Base-by-base conservation (phyloP, 2,113 vertebrate genomes). In the Lycaon pictus region DNA sequence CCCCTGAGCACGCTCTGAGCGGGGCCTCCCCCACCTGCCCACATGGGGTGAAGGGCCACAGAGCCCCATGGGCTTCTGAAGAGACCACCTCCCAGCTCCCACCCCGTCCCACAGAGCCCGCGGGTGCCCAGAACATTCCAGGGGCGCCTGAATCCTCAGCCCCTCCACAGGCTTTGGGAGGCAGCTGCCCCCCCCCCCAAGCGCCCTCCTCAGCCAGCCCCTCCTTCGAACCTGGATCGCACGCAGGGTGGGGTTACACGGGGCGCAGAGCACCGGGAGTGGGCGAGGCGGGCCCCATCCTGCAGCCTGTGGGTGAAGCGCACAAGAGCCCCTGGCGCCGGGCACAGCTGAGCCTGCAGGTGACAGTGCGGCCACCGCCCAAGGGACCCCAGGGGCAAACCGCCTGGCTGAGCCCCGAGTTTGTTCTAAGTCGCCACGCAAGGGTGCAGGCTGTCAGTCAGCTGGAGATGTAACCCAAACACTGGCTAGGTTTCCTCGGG, bases 281-380 rank as follows among this genome's bases (percentile, higher is more conserved):
- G 4, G 19, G 29, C 4, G 2, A 82, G 58, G 25, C 13, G 48
- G 3, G 2, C 5, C 2, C 19, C 22, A 4, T 23, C 60, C 82
- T 2, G 4, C n/a, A 27, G 6, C 43, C 55, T 1, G 7, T 17
- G 77, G 48, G 55, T 5, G 23, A 82, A 19, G 32, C 0, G 4
- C 3, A 0, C 35, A 12, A 0, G 74, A 74, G 37, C 69, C 11
- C 2, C 19, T 13, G 58, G 15, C 13, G 35, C 77, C 25, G 4
- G 32, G 6, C 3, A 1, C 11, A 22, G 0, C 19, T 0, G 16
- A 37, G 25, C 76, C 62, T 29, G 4, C 43, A 5, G 3, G 16
- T 48, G 56, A 43, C 2, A 3, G 29, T 0, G 19, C 7, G 1
- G 4, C 16, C 10, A 3, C 63, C 48, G 3, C 53, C 2, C 0